These are phyloP conservation scores for Sinohyriopsis cumingii DNA, from an alignment of 2,888 invertebrate species.

Conservation along the genomic window DNA sequence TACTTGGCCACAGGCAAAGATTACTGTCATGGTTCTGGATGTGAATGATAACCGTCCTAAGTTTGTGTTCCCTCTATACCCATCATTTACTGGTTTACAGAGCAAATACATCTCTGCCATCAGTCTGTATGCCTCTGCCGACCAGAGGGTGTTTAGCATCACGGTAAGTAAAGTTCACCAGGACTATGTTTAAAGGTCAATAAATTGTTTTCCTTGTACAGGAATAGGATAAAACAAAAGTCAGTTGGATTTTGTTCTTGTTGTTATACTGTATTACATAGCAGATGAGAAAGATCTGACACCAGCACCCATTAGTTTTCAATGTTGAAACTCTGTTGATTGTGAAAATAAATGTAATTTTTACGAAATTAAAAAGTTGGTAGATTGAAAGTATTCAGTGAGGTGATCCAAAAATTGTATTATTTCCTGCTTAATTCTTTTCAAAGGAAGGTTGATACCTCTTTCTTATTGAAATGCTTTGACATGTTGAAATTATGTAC, in stretches of 20 bases:
- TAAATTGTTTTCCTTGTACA: not conserved
- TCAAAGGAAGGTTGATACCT: no score
- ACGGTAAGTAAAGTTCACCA: slow-evolving; percentile 74
- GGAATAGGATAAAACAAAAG: no score
- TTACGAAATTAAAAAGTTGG: no score
- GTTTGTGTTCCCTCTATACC: slow-evolving; percentile 81
- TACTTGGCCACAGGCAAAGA: slow-evolving; percentile 67
- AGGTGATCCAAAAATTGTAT: no score
- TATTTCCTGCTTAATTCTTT: no score
- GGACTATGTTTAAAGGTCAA: not conserved
- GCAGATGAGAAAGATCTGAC: no score
- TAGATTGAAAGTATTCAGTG: no score
- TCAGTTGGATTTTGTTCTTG: not conserved
- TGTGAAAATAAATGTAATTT: no score
- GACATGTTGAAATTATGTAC: no score
- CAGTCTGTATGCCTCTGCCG: slow-evolving; percentile 80
- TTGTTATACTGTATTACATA: not conserved
- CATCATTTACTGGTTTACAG: slow-evolving; percentile 40
- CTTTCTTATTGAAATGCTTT: no score
- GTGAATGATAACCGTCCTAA: slow-evolving; percentile 91
- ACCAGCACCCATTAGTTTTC: no score
- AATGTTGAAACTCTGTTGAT: no score
- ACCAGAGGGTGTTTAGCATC: slow-evolving; percentile 85
- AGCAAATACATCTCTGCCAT: slow-evolving; percentile 84
- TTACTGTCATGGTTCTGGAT: slow-evolving; percentile 88